These are phyloP conservation scores for Rhinolophus ferrumequinum DNA, from an alignment of 2,113 vertebrate species.

Conservation along the genomic window DNA sequence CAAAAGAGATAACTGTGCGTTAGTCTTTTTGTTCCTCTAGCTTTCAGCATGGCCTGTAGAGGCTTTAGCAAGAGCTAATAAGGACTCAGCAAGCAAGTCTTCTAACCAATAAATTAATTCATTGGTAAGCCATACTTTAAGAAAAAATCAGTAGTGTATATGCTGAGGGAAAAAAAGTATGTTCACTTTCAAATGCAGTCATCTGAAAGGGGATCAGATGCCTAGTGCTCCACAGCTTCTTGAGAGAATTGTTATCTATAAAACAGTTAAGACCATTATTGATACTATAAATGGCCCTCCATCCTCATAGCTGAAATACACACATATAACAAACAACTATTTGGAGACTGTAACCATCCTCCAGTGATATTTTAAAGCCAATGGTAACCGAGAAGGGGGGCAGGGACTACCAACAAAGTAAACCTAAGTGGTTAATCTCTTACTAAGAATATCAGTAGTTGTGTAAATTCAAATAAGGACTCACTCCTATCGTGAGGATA, in stretches of 20 bases:
- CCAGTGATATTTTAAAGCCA: constrained; percentile 55
- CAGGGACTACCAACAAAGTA: not conserved
- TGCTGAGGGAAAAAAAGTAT: not conserved
- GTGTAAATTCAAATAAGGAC: not conserved
- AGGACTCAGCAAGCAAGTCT: not conserved
- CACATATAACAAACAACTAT: constrained; percentile 47
- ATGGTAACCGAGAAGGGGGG: not conserved
- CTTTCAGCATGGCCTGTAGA: not conserved
- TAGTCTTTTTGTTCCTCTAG: not conserved
- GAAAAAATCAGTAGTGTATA: constrained; percentile 41
- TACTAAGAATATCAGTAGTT: not conserved
- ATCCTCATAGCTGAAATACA: constrained; percentile 62
- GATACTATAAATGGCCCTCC: constrained; percentile 47
- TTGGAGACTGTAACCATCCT: constrained; percentile 16
- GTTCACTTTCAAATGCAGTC: not conserved
- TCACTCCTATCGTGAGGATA: not conserved
- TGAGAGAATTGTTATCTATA: constrained; percentile 44
- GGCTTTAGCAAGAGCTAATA: constrained; percentile 1
- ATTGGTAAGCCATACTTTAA: constrained; percentile 7
- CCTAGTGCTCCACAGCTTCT: not conserved
- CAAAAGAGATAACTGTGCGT: not conserved
- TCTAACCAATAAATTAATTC: constrained; percentile 39
- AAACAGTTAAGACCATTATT: not conserved
- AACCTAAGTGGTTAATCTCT: not conserved
- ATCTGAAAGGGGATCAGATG: not conserved